Percentiles rank a stretch among this genome's conserved stretches.
phyloP scores from a whole-genome alignment of 2,113 vertebrate species.

The Orientallactaga bullata region DNA sequence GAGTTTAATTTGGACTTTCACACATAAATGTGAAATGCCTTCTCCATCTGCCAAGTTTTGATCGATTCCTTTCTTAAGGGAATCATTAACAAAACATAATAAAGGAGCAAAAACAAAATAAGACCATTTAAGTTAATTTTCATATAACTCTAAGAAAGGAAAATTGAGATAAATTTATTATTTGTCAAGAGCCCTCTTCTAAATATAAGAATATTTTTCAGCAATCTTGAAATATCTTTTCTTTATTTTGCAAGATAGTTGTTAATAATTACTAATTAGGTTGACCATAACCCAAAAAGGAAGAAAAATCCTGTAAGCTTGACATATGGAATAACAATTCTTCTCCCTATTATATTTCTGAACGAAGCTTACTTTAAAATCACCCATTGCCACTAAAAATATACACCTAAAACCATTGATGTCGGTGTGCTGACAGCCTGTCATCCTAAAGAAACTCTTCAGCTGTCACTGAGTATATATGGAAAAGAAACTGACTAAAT shows the following conservation, averaged over 20 bases:
- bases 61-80: neutral
- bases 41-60: slow-evolving; percentile 16
- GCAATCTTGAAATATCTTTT: neutral
- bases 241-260: slow-evolving; percentile 21
- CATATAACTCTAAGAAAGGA: slow-evolving; percentile 13
- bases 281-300: slow-evolving; percentile 20
- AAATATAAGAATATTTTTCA: slow-evolving; percentile 11
- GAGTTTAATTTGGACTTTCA: slow-evolving; percentile 16
- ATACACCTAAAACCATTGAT: slow-evolving; percentile 50
- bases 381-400: slow-evolving; percentile 78
- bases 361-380: slow-evolving; percentile 64
- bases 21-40: neutral
- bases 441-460: slow-evolving; percentile 71
- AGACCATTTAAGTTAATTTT: slow-evolving; percentile 42
- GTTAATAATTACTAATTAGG: slow-evolving; percentile 47
- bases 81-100: neutral
- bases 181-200: neutral
- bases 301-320: neutral
- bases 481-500: slow-evolving; percentile 63
- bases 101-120: neutral
- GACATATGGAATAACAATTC: slow-evolving; percentile 56
- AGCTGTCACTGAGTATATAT: slow-evolving; percentile 51
- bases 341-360: slow-evolving; percentile 65
- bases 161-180: neutral
- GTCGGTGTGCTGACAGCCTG: slow-evolving; percentile 76